These are phyloP conservation scores for Plectropomus leopardus DNA, from an alignment of 2,113 vertebrate species.

Conservation along the genomic window DNA sequence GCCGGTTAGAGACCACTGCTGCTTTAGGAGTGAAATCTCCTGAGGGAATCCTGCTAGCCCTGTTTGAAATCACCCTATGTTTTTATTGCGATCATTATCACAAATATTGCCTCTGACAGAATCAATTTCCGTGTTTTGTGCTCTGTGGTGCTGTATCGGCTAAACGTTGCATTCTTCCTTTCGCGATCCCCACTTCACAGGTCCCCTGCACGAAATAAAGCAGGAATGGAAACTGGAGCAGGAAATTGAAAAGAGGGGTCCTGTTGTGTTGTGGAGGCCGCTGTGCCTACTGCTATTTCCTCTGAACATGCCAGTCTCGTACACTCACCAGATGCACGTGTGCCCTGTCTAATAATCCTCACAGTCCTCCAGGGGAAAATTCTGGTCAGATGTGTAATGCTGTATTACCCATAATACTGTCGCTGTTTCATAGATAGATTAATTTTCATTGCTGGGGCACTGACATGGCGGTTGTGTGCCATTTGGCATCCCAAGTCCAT, in stretches of 20 bases:
- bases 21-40: slow-evolving; percentile 39
- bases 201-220: slow-evolving; percentile 71
- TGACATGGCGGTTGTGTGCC: slow-evolving; percentile 34
- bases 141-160: slow-evolving; percentile 66
- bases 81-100: slow-evolving; percentile 77
- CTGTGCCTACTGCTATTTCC: slow-evolving; percentile 75
- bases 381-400: slow-evolving; percentile 50
- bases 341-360: slow-evolving; percentile 51
- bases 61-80: slow-evolving; percentile 58
- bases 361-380: slow-evolving; percentile 53
- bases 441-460: slow-evolving; percentile 43
- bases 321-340: slow-evolving; percentile 66
- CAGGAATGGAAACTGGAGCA: slow-evolving; percentile 78
- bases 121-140: slow-evolving; percentile 69
- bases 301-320: slow-evolving; percentile 60
- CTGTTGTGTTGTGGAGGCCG: slow-evolving; percentile 72
- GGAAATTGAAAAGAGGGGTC: slow-evolving; percentile 82
- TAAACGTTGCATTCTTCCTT: slow-evolving; percentile 70
- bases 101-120: slow-evolving; percentile 76
- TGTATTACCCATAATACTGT: slow-evolving; percentile 31
- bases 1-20: slow-evolving; percentile 46
- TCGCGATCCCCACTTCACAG: slow-evolving; percentile 65
- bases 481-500: slow-evolving; percentile 52
- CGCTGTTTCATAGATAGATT: slow-evolving; percentile 60
- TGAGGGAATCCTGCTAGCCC: slow-evolving; percentile 54